Base-by-base conservation (phyloP, 2,797 vertebrate species). In the Mormyrus proboscirostris region DNA sequence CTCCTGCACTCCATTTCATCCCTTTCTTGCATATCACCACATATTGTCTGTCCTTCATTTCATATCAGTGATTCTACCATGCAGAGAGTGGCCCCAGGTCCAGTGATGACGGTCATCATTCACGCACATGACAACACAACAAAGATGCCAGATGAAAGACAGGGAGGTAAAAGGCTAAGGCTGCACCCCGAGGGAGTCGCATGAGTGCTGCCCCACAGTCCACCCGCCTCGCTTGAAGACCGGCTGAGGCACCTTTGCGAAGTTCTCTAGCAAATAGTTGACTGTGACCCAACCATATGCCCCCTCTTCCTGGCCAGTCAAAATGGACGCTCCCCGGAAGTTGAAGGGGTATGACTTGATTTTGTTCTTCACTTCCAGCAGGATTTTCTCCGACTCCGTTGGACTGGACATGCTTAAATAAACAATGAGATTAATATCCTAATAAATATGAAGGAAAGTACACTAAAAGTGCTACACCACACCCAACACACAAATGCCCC, bases 201-300 rank as follows among this genome's bases (percentile, higher is more conserved):
- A 19, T 10, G 38, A 6, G 2, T 79, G 73, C 73, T 2, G 38
- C 73, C 38, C 19, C 33, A 38, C 33, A 16, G 12, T 7, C 38
- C 14, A 16, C 38, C 25, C 4, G 16, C 29, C 33, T 41, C 6
- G 1, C 65, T 73, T 14, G 38, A 44, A 44, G 73, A n/a, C 38
- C 0, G 2, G 1, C 59, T 55, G 47, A 25, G 29, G 29, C 91
- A 99, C 98, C 97, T 98, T 96, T 22, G 97, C 95, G 90, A 99
- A 97, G 92, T 95, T 96, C 83, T 96, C 95, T 87, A 96, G 94
- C 44, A 98, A 92, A 89, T 98, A 99, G 95, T 99, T 99, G 92
- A 96, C 94, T 0, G 98, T 98, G 92, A 98, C 96, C 98, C 97
- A 99, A 44, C 97, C 97, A 0, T 97, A 98, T 0, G 96, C 95